Conservation (phyloP, 1,140 invertebrate genomes). For the Prorops nasuta region DNA sequence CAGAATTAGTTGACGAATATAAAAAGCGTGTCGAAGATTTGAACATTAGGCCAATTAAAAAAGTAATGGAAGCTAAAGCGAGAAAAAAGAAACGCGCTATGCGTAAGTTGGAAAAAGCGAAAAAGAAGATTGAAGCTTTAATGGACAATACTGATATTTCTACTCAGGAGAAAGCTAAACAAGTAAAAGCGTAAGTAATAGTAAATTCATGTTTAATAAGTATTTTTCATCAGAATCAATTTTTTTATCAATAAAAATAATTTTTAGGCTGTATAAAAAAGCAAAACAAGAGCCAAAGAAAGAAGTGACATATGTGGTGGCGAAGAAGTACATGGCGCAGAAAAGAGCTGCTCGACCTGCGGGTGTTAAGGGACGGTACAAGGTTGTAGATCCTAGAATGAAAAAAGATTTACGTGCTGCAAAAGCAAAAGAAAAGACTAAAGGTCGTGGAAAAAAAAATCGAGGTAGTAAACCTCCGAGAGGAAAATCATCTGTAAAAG, state of each 20-base stretch:
- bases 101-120: constrained; percentile 86
- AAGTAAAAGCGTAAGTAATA: constrained; percentile 79
- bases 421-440: constrained; percentile 65
- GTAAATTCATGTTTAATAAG: constrained; percentile 17
- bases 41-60: constrained; percentile 94
- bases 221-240: constrained; percentile 4
- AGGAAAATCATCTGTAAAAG: constrained; percentile 17
- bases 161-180: constrained; percentile 87
- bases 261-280: constrained; percentile 86
- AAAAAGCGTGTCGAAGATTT: constrained; percentile 79
- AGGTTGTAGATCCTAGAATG: constrained; percentile 92
- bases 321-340: constrained; percentile 82
- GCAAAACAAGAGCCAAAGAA: constrained; percentile 80
- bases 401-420: constrained; percentile 86
- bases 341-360: constrained; percentile 76
- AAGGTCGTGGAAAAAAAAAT: constrained; percentile 47
- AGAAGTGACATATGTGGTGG: constrained; percentile 91
- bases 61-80: constrained; percentile 96
- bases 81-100: constrained; percentile 90
- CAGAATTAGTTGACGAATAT: constrained; percentile 73
- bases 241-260: neutral
- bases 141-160: constrained; percentile 88
- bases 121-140: constrained; percentile 91
- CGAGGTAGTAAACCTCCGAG: constrained; percentile 25
- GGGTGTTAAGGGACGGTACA: constrained; percentile 90